These are phyloP conservation scores for Psittacus erithacus DNA, from an alignment of 2,113 vertebrate genomes.

Conservation along the genomic window DNA sequence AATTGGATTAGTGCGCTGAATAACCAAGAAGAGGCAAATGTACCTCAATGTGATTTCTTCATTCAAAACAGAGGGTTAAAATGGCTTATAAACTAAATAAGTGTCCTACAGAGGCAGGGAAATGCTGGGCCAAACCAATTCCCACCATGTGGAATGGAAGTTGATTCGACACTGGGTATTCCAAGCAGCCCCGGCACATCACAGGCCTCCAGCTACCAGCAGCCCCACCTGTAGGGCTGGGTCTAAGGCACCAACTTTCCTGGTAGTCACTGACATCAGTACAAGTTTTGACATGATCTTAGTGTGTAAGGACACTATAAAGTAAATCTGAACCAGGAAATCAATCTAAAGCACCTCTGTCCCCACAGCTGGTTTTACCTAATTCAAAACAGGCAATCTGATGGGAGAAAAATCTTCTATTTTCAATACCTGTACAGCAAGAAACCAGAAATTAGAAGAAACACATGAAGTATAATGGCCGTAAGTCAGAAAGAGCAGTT, in stretches of 20 bases:
- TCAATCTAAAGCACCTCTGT: not conserved
- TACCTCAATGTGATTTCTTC: not conserved
- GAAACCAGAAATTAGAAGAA: not conserved
- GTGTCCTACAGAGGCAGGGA: not conserved
- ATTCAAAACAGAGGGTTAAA: not conserved
- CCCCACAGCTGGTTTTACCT: not conserved
- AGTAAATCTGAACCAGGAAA: not conserved
- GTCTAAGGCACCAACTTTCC: not conserved
- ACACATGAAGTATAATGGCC: not conserved
- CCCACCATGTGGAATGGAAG: not conserved
- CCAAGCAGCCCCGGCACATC: accelerated
- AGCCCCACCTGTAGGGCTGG: not conserved
- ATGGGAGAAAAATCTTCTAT: not conserved
- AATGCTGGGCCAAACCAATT: not conserved
- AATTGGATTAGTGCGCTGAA: not conserved
- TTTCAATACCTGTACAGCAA: not conserved
- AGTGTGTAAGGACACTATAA: not conserved
- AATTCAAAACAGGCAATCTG: not conserved
- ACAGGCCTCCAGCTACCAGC: not conserved
- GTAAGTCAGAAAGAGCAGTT: not conserved
- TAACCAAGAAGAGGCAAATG: not conserved
- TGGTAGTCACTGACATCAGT: not conserved
- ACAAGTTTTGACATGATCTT: not conserved
- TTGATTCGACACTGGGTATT: accelerated
- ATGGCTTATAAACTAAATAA: not conserved